Percentiles rank a stretch among this genome's conserved stretches.
These are phyloP conservation scores for Phengaris arion DNA, from an alignment of 2,888 invertebrate genomes.

Conservation along the genomic window DNA sequence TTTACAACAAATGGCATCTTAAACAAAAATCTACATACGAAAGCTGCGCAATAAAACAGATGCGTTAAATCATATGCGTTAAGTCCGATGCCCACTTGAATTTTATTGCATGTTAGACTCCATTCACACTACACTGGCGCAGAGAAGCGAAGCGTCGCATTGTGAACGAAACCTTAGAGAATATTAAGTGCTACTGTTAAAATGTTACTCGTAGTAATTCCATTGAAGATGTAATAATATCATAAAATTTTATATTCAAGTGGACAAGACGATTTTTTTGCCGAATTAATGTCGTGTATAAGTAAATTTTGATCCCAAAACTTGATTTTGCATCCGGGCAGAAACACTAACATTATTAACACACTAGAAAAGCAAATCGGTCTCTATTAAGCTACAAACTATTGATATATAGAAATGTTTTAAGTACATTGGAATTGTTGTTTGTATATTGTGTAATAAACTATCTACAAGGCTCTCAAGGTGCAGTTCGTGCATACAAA, in stretches of 20 bases:
- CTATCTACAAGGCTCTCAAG: slow-evolving; percentile 40
- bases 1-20: slow-evolving; percentile 78
- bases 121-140: neutral
- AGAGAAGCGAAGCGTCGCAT: neutral
- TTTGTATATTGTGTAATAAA: slow-evolving; percentile 38
- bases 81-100: slow-evolving; percentile 36
- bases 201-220: neutral
- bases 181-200: slow-evolving; percentile 20
- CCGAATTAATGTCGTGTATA: slow-evolving; percentile 48
- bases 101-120: slow-evolving; percentile 9
- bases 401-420: slow-evolving; percentile 64
- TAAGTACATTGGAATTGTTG: slow-evolving; percentile 64
- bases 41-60: slow-evolving; percentile 68
- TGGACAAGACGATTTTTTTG: slow-evolving; percentile 44
- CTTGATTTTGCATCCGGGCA: slow-evolving; percentile 35
- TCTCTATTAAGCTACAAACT: slow-evolving; percentile 54
- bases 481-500: slow-evolving; percentile 48
- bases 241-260: slow-evolving; percentile 37
- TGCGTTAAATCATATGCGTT: slow-evolving; percentile 38
- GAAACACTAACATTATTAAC: slow-evolving; percentile 37
- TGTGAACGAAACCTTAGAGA: slow-evolving; percentile 28
- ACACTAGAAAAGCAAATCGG: slow-evolving; percentile 49
- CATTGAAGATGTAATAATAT: neutral
- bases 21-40: slow-evolving; percentile 68
- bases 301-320: slow-evolving; percentile 69